These are phyloP conservation scores for Eospalax fontanierii DNA, from an alignment of 2,797 vertebrate genomes.

Conservation along the genomic window DNA sequence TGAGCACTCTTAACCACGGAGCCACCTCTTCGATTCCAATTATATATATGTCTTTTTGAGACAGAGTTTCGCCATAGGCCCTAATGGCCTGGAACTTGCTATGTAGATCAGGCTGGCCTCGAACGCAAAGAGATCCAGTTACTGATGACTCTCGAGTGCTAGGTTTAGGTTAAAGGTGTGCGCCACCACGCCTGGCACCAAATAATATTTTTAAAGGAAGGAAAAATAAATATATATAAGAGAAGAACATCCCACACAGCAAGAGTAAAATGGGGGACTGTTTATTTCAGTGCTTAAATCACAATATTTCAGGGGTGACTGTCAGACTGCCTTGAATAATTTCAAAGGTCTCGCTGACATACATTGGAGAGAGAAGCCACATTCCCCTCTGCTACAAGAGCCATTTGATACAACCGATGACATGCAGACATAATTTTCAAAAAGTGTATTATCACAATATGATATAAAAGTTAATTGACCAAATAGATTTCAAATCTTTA, in stretches of 20 bases:
- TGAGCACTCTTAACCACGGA: neutral
- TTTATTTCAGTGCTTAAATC: slow-evolving; percentile 81
- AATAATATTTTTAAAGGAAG: neutral
- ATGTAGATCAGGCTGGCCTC: too few species aligned
- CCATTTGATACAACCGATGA: slow-evolving; percentile 30
- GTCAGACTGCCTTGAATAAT: slow-evolving; percentile 72
- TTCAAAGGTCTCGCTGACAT: slow-evolving; percentile 59
- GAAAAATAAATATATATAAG: neutral
- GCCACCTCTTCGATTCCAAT: neutral
- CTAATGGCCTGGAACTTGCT: too few species aligned
- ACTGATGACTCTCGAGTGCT: too few species aligned
- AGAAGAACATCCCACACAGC: slow-evolving; percentile 74
- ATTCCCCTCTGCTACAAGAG: slow-evolving; percentile 21
- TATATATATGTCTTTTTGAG: neutral
- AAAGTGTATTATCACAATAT: slow-evolving; percentile 62
- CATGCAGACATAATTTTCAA: slow-evolving; percentile 76
- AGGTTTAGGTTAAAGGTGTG: too few species aligned
- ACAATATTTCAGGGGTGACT: slow-evolving; percentile 80
- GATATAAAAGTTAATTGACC: slow-evolving; percentile 1
- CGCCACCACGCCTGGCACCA: too few species aligned
- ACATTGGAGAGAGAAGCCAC: neutral
- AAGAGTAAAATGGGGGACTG: slow-evolving; percentile 62
- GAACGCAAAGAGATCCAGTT: too few species aligned
- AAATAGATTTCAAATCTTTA: slow-evolving; percentile 68
- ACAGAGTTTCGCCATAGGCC: too few species aligned